Evolutionary conservation across 2,113 vertebrate species (phyloP), one percentile per base, ranked within the genome.

Genomic region (Larimichthys polyactis): DNA sequence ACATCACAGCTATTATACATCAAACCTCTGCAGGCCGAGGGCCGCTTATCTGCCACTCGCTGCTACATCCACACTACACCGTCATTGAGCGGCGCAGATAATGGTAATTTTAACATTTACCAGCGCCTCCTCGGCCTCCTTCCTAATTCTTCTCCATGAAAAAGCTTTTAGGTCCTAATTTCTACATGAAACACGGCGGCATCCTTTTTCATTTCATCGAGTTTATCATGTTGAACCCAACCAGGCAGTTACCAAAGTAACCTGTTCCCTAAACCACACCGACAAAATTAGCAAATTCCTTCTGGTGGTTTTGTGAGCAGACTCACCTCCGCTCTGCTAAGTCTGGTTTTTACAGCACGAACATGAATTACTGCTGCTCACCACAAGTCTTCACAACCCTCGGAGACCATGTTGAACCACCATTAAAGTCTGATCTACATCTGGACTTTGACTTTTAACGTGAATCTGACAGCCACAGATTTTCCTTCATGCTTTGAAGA

Each of bases 71-170:
- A 24, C 24, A n/a, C 82, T 15, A 10, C 17, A 0, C n/a, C 16
- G 36, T 49, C 71, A 51, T 3, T 36, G 62, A 74, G 69, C 52
- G 0, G 27, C 49, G 57, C 17, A 62, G 66, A 68, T 54, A 14
- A 89, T 64, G 59, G 51, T 71, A 15, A 73, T 76, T 76, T 76
- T 76, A 89, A 81, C 84, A 79, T 82, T 79, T 75, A 51, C 49
- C 46, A 2, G 11, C 10, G 20, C 65, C 60, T 40, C 43, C 14
- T 52, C 54, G 10, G 4, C 12, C 9, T 22, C n/a, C 1, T 0
- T 20, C 7, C 15, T 60, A 4, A n/a, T 16, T 43, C 64, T 46
- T 16, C 48, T 16, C 7, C 14, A 11, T 57, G 20, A 19, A 44
- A 22, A 6, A 11, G 32, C n/a, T 24, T 24, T 43, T 4, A 36